phyloP scores from a whole-genome alignment of 2,113 vertebrate genomes.

The Seriola quinqueradiata region DNA sequence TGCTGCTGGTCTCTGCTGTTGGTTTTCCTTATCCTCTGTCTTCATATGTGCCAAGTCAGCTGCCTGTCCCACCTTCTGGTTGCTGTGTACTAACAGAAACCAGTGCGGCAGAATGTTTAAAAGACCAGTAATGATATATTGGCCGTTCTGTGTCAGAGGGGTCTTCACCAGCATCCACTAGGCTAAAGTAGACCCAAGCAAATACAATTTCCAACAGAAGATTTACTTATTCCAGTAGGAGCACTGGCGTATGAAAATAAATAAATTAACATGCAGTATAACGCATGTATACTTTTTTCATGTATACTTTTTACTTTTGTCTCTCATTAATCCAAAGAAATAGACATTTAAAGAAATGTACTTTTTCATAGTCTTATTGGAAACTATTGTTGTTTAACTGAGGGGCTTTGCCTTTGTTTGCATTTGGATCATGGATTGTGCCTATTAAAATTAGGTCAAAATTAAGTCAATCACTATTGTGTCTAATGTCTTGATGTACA shows the following conservation, averaged over 20 bases:
- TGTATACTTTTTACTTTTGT: neutral
- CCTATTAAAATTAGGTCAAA: neutral
- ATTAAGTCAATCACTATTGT: neutral
- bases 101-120: constrained; percentile 27
- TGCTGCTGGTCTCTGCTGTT: constrained; percentile 45
- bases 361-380: too few species aligned
- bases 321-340: neutral
- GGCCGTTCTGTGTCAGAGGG: neutral
- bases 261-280: neutral
- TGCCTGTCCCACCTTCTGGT: constrained; percentile 43
- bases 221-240: neutral
- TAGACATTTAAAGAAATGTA: neutral
- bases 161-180: neutral
- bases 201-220: neutral
- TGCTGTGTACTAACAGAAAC: constrained; percentile 41
- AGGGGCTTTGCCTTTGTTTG: neutral
- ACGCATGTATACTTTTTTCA: neutral
- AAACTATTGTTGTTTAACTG: too few species aligned
- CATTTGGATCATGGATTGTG: neutral
- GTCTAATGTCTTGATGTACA: neutral
- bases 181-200: neutral
- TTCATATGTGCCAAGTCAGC: constrained; percentile 58
- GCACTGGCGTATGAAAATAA: neutral
- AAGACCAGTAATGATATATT: constrained; percentile 7
- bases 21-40: constrained; percentile 38